Evolutionary conservation across 2,888 invertebrate species (phyloP).

Genomic region (Sphinx pinastri): DNA sequence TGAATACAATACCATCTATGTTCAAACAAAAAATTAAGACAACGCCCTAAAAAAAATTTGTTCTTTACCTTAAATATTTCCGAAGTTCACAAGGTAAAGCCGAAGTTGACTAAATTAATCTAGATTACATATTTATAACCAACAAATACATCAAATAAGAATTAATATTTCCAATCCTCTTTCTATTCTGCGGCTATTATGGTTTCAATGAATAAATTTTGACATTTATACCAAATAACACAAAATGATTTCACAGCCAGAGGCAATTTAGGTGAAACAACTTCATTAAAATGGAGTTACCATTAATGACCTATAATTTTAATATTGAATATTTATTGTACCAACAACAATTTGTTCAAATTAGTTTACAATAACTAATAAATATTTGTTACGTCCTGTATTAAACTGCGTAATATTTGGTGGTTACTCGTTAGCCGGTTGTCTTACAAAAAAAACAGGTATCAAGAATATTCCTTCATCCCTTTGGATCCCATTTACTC

Average conservation of each 20-base stretch:
- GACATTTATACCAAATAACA: constrained; percentile 6
- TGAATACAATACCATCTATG: too few species aligned
- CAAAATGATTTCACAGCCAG: constrained; percentile 5
- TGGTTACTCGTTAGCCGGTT: too few species aligned
- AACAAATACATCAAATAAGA: background rate
- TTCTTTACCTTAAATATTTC: too few species aligned
- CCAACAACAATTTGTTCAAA: constrained; percentile 2
- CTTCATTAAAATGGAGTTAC: constrained; percentile 25
- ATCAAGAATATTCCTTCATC: too few species aligned
- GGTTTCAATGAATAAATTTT: constrained; percentile 2
- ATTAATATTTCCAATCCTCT: background rate
- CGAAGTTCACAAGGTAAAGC: background rate
- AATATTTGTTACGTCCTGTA: background rate
- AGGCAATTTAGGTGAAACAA: constrained; percentile 12
- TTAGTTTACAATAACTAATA: background rate
- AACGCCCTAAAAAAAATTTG: too few species aligned
- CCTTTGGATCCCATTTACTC: too few species aligned
- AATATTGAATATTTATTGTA: background rate
- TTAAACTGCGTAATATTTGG: too few species aligned
- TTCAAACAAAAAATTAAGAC: too few species aligned
- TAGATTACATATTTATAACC: background rate
- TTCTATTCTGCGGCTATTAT: background rate
- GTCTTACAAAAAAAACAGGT: too few species aligned
- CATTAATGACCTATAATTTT: constrained; percentile 16
- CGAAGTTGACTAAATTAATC: background rate